phyloP scores from a whole-genome alignment of 2,113 vertebrate species.

The Corynorhinus townsendii region DNA sequence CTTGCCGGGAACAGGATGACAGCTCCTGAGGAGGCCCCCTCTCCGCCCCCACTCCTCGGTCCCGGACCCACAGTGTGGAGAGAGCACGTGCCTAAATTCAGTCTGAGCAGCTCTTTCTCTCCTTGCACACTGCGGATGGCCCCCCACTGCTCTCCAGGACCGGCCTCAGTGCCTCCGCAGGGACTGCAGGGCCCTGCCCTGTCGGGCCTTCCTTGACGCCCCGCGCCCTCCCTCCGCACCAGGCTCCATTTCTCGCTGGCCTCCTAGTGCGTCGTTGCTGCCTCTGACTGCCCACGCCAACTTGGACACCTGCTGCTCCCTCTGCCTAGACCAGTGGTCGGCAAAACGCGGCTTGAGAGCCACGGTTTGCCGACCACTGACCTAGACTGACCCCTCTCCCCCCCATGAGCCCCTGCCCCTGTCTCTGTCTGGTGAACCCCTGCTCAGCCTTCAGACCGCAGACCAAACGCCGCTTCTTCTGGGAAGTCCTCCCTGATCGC shows the following conservation, averaged over 20 bases:
- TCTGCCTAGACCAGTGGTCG: neutral
- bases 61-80: too few species aligned
- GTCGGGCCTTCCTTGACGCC: neutral
- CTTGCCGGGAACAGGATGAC: neutral
- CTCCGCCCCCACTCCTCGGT: fast-evolving
- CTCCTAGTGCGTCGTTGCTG: neutral
- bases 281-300: neutral
- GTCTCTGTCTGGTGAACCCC: neutral
- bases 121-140: neutral
- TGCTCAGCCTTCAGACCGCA: neutral
- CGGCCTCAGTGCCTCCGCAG: too few species aligned
- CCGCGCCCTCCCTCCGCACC: neutral
- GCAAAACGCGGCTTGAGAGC: too few species aligned
- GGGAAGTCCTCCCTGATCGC: neutral
- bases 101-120: neutral
- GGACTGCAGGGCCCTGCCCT: fast-evolving
- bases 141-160: neutral
- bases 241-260: neutral
- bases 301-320: neutral
- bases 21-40: neutral
- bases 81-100: fast-evolving
- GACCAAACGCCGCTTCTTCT: neutral
- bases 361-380: too few species aligned
- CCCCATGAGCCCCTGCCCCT: too few species aligned
- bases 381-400: too few species aligned